phyloP scores from a whole-genome alignment of 92 coral and sea anemone genomes.

The Plumapathes pennacea region DNA sequence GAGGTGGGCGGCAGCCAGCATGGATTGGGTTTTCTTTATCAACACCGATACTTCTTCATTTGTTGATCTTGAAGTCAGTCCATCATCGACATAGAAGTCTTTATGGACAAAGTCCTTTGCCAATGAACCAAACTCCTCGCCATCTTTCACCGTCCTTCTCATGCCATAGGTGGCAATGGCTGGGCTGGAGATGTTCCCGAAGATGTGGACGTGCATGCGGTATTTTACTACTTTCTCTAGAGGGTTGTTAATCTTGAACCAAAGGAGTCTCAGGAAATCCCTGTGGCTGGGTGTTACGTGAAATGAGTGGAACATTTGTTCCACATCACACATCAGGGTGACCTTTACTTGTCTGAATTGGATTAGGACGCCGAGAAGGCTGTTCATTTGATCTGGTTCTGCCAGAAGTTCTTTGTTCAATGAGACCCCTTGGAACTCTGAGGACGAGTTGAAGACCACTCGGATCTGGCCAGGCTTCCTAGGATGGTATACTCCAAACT shows the following conservation, averaged over 20 bases:
- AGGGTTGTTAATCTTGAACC: conserved; percentile 41
- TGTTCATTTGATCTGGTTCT: conserved; percentile 40
- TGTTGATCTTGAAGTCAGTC: conserved; percentile 25
- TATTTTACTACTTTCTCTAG: conserved; percentile 26
- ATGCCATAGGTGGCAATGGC: conserved; percentile 55
- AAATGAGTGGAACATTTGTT: conserved; percentile 13
- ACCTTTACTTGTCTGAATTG: conserved; percentile 22
- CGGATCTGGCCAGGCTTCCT: conserved; percentile 38
- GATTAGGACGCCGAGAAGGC: conserved; percentile 23
- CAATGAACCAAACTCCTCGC: conserved; percentile 10
- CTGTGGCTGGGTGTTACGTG: conserved; percentile 41
- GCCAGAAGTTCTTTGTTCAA: conserved; percentile 32
- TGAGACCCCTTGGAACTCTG: conserved; percentile 25
- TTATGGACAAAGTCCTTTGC: conserved; percentile 20
- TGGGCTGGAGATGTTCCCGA: conserved; percentile 48
- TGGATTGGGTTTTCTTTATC: conserved; percentile 4
- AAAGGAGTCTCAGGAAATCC: conserved; percentile 39
- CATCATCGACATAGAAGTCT: conserved; percentile 44
- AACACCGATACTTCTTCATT: conserved; percentile 7
- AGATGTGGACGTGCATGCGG: conserved; percentile 49
- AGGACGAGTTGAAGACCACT: conserved; percentile 33
- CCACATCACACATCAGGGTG: not conserved
- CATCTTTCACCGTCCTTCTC: conserved; percentile 18
- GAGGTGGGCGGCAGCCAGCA: conserved; percentile 23
- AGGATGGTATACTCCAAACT: conserved; percentile 48